These are phyloP conservation scores for Alviniconcha strummeri DNA, from an alignment of 2,888 invertebrate genomes.

Conservation along the genomic window DNA sequence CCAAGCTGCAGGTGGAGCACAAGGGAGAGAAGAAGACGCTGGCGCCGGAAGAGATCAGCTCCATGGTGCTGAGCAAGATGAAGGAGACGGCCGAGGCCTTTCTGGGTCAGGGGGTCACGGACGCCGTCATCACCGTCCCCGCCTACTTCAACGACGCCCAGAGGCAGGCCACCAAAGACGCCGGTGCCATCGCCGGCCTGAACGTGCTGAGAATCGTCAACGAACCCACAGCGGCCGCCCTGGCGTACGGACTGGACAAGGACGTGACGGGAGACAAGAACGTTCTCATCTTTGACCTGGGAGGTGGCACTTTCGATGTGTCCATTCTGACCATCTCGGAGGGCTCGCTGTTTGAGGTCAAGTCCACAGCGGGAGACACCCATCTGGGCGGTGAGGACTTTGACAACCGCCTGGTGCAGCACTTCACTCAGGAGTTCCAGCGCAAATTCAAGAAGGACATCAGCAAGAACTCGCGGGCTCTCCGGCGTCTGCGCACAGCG, in stretches of 20 bases:
- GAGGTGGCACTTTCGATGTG: conserved; percentile 81
- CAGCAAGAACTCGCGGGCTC: conserved; percentile 82
- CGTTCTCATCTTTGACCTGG: conserved; percentile 79
- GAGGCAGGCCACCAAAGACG: conserved; percentile 79
- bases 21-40: conserved; percentile 82
- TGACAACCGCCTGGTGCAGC: conserved; percentile 89
- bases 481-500: conserved; percentile 91
- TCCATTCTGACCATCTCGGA: conserved; percentile 77
- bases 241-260: conserved; percentile 76
- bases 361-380: conserved; percentile 87
- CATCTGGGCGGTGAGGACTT: conserved; percentile 85
- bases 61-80: conserved; percentile 94
- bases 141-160: conserved; percentile 76
- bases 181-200: conserved; percentile 73
- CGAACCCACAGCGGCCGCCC: conserved; percentile 75
- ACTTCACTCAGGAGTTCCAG: conserved; percentile 86
- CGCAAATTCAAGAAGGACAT: conserved; percentile 83
- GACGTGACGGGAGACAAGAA: conserved; percentile 74
- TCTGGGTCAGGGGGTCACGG: conserved; percentile 78
- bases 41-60: conserved; percentile 86
- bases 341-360: conserved; percentile 84
- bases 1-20: conserved; percentile 71
- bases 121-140: conserved; percentile 73
- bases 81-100: conserved; percentile 78
- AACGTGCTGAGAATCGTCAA: conserved; percentile 80